These are phyloP conservation scores for Vultur gryphus DNA, from an alignment of 2,797 vertebrate genomes.

Conservation along the genomic window DNA sequence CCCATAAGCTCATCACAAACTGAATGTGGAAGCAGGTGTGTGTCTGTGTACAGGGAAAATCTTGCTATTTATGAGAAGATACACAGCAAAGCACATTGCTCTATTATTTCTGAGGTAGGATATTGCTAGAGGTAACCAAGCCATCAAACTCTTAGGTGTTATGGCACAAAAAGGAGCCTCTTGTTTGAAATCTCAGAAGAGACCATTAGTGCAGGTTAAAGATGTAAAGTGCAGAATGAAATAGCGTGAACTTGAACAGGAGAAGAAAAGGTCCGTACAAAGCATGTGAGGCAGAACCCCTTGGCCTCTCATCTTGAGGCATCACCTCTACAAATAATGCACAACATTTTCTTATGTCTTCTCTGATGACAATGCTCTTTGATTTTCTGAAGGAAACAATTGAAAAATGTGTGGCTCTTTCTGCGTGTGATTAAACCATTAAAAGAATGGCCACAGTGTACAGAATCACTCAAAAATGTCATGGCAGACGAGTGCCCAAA, in stretches of 20 bases:
- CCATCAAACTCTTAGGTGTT: neutral
- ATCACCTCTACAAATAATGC: neutral
- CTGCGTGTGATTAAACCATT: slow-evolving; percentile 42
- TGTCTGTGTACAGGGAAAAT: neutral
- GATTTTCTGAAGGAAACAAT: slow-evolving; percentile 39
- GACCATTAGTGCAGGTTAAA: neutral
- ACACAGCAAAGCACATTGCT: neutral
- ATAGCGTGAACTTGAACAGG: neutral
- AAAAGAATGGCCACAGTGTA: neutral
- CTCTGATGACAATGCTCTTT: neutral
- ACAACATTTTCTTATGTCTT: neutral
- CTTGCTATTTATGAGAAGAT: neutral
- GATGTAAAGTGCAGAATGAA: neutral
- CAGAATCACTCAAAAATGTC: slow-evolving; percentile 11
- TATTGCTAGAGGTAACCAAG: neutral
- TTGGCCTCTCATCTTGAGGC: neutral
- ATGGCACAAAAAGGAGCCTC: neutral
- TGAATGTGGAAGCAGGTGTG: fast-evolving
- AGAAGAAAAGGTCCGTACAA: neutral
- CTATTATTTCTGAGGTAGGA: neutral
- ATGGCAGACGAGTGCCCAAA: slow-evolving; percentile 37
- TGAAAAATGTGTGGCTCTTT: slow-evolving; percentile 3
- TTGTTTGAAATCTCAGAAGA: neutral
- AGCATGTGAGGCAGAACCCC: neutral
- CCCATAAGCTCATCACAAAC: neutral